Base-by-base conservation (phyloP, 2,797 vertebrate genomes). In the Sus cebifrons region DNA sequence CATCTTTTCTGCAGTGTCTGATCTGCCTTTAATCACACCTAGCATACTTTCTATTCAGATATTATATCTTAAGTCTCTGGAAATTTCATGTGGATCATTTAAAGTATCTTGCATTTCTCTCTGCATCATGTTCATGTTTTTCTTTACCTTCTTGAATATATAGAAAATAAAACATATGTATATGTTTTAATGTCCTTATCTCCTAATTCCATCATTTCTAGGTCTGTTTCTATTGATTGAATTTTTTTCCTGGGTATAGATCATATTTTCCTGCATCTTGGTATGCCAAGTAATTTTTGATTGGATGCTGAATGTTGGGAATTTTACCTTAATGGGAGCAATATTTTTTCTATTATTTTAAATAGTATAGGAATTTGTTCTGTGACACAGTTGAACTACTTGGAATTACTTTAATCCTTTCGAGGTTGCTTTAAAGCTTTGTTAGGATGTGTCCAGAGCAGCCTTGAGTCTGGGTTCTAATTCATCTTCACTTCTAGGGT, bases 281-380 rank as follows among this genome's bases (percentile, higher is more conserved):
- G 52, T 14, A 70, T 49, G 56, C 6, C 11, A 32, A 13, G 17
- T 75, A 65, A 79, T 68, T 91, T 77, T 79, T 85, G 4, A 74
- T 27, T 36, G 56, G 13, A 62, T 64, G 60, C 58, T 70, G 44
- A 89, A 75, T 6, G 44, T n/a, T 79, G 18, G 58, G 14, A 85
- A 93, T 79, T 93, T 89, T 93, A 79, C 18, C 44, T 0, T 58
- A 8, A 58, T 58, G 23, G 21, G 29, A 20, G 5, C 36, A 58
- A 18, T 77, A 25, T 79, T 82, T 71, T 89, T 29, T 89, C 56
- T 82, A 65, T 44, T 75, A 49, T 65, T 90, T 86, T 77, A 86
- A 89, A 52, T 56, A 68, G 8, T 82, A 82, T 32, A 77, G 54
- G 23, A 79, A 73, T 58, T 84, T 23, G 13, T 71, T 62, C 29